A percentile compares a stretch with the other conserved stretches of the same genome.
Evolutionary conservation across 2,888 invertebrate genomes (phyloP).

Genomic region (Azorinus chamasolen): DNA sequence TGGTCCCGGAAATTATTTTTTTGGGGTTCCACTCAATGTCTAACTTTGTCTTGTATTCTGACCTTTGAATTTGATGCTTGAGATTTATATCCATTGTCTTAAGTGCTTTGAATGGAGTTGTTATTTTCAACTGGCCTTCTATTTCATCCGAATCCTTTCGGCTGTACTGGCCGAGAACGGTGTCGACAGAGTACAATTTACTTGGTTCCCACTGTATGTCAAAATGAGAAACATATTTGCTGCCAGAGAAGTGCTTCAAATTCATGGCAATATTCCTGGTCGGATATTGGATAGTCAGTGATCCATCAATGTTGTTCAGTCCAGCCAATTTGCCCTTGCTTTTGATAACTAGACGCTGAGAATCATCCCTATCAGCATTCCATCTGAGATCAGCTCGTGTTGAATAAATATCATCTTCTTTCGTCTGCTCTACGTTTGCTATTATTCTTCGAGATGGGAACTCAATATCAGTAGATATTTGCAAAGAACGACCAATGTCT

Average conservation of each 20-base stretch:
- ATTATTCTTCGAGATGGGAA: constrained; percentile 67
- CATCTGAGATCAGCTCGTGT: constrained; percentile 68
- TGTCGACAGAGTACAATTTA: constrained; percentile 59
- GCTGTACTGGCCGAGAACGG: constrained; percentile 43
- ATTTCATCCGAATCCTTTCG: constrained; percentile 29
- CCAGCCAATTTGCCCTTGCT: constrained; percentile 53
- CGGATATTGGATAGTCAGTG: constrained; percentile 60
- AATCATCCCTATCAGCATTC: constrained; percentile 72
- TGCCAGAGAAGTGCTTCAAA: constrained; percentile 57
- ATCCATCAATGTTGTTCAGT: constrained; percentile 50
- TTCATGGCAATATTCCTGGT: constrained; percentile 50
- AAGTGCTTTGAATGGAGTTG: constrained; percentile 53
- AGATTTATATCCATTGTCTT: constrained; percentile 46
- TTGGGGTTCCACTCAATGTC: constrained; percentile 67
- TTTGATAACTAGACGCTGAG: constrained; percentile 50
- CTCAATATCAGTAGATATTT: constrained; percentile 57
- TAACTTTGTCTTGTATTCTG: constrained; percentile 54
- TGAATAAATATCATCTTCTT: constrained; percentile 41
- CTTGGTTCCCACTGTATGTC: constrained; percentile 61
- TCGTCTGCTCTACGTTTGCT: constrained; percentile 60
- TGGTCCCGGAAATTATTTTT: constrained; percentile 62
- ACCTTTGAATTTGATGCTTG: constrained; percentile 49
- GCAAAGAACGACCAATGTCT: constrained; percentile 39
- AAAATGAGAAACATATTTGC: constrained; percentile 61
- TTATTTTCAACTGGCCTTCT: constrained; percentile 55